Conservation (phyloP, 2,888 invertebrate genomes). For the Schizotus pectinicornis region DNA sequence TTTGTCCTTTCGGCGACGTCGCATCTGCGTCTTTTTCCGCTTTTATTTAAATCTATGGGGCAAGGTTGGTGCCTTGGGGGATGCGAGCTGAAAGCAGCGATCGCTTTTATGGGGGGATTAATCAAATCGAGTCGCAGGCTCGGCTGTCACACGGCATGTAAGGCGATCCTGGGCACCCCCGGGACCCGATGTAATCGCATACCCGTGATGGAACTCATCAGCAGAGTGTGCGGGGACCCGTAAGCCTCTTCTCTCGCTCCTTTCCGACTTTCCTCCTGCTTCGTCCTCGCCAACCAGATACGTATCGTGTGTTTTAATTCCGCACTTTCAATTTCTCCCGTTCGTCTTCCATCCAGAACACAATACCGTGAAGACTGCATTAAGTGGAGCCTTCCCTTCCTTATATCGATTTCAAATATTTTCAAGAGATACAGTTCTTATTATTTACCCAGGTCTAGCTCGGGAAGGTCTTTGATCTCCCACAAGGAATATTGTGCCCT, state of each 20-base stretch:
- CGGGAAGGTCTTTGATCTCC: not conserved
- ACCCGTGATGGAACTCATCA: conserved; percentile 53
- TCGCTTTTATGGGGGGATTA: conserved; percentile 52
- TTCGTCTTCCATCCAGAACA: not conserved
- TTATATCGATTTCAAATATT: not conserved
- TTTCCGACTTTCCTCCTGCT: conserved; percentile 26
- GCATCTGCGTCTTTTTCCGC: conserved; percentile 31
- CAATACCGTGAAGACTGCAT: not conserved
- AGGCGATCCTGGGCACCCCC: conserved; percentile 49
- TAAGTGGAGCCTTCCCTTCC: not conserved
- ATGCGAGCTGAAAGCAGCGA: conserved; percentile 42
- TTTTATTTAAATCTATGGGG: conserved; percentile 25
- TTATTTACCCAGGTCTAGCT: not conserved
- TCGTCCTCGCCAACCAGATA: conserved; percentile 23
- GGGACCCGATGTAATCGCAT: conserved; percentile 51
- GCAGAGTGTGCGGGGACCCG: conserved; percentile 47
- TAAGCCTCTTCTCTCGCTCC: conserved; percentile 30
- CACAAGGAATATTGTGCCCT: not conserved
- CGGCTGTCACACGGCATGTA: conserved; percentile 52
- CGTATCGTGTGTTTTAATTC: conserved; percentile 42
- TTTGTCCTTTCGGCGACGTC: too few relatives aligned
- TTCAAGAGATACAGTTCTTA: not conserved
- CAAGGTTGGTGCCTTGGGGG: conserved; percentile 28
- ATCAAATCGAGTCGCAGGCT: conserved; percentile 52
- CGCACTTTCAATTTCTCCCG: conserved; percentile 19